Conservation (phyloP, 2,888 invertebrate species). For the Hydrotaea cyrtoneurina region DNA sequence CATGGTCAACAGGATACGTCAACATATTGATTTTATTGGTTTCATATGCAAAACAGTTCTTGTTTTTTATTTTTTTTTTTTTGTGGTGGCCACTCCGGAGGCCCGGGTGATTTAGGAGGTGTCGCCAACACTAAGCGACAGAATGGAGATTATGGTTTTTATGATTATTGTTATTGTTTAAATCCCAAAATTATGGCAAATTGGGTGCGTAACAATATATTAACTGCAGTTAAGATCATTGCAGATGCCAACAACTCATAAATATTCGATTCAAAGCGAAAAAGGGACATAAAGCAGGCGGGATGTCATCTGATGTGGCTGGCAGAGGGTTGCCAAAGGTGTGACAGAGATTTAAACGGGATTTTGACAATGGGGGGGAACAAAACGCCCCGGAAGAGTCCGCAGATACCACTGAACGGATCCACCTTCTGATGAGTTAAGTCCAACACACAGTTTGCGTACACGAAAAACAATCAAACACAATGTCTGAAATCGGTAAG, state of each 20-base stretch:
- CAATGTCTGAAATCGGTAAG: too few species aligned
- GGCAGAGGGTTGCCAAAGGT: conserved; percentile 31
- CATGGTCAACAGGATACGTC: conserved; percentile 55
- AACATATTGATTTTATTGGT: conserved; percentile 80
- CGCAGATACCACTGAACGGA: too few species aligned
- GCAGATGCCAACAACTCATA: conserved; percentile 65
- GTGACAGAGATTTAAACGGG: too few species aligned
- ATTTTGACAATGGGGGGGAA: too few species aligned
- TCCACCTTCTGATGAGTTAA: too few species aligned
- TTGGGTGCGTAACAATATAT: conserved; percentile 69
- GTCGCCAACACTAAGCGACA: conserved; percentile 29
- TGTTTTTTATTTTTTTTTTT: too few species aligned
- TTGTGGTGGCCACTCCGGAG: not conserved
- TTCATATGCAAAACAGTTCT: conserved; percentile 78
- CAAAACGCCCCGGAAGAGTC: too few species aligned
- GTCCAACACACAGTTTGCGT: too few species aligned
- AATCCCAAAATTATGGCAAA: conserved; percentile 62
- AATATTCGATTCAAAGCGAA: conserved; percentile 45
- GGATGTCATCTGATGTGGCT: not conserved
- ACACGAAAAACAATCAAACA: too few species aligned
- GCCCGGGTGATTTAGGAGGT: conserved; percentile 49
- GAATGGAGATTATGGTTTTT: conserved; percentile 49
- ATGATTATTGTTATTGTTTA: conserved; percentile 53
- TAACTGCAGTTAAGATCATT: conserved; percentile 63
- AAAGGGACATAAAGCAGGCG: not conserved